phyloP scores from a whole-genome alignment of 2,797 vertebrate species.

The Bufotes viridis region DNA sequence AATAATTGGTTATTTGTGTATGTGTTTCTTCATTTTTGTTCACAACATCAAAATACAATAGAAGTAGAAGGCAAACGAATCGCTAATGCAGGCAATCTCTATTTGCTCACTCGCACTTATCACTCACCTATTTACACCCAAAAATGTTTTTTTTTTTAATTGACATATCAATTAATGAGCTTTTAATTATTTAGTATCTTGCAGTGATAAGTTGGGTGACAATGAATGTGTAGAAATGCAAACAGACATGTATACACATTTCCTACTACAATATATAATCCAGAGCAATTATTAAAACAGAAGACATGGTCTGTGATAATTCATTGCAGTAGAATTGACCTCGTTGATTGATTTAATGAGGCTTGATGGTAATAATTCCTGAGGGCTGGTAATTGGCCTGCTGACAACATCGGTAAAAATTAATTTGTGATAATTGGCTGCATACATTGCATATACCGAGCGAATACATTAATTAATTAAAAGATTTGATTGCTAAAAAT shows the following conservation, averaged over 20 bases:
- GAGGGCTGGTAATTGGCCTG: constrained; percentile 34
- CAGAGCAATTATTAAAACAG: not conserved
- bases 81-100: too few relatives aligned
- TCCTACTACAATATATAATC: not conserved
- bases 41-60: too few relatives aligned
- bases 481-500: constrained; percentile 28
- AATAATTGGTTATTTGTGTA: too few relatives aligned
- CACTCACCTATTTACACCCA: too few relatives aligned
- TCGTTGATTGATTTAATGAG: constrained; percentile 36
- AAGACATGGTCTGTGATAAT: constrained; percentile 25
- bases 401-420: constrained; percentile 50
- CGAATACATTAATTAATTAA: constrained; percentile 16
- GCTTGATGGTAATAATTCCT: constrained; percentile 40
- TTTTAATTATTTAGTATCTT: too few relatives aligned
- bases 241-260: not conserved
- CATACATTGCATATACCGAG: constrained; percentile 27
- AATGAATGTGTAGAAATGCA: not conserved
- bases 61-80: too few relatives aligned
- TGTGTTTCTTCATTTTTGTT: too few relatives aligned
- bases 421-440: constrained; percentile 49
- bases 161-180: not conserved
- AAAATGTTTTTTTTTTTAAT: too few relatives aligned
- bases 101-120: too few relatives aligned
- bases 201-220: not conserved
- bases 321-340: constrained; percentile 10